Base-by-base conservation (phyloP, 2,888 invertebrate genomes). In the Sinopyrophorus schimmeli region DNA sequence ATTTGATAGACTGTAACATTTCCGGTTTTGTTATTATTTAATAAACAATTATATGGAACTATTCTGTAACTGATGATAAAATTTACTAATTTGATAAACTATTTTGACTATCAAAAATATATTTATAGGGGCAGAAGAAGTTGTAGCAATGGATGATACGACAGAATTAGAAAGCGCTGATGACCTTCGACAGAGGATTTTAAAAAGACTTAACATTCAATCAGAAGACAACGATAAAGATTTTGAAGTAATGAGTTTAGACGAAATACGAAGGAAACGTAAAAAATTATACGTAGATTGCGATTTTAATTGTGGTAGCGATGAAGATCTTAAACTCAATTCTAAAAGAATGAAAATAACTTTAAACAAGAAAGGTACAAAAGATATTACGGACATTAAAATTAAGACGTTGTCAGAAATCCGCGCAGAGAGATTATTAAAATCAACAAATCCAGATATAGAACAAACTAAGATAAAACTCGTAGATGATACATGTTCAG, bases 201-300 rank as follows among this genome's bases (percentile, higher is more conserved):
- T 68, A 27, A 58, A 63, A 14, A 60, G 68, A 47, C 53, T 69
- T 31, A 58, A 57, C 31, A 50, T 49, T 16, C 51, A 57, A 40
- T 24, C 47, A 15, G 50, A 53, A 4, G 51, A 58, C n/a, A 18
- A 35, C 27, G 26, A 39, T 16, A 54, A 74, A 12, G 76, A 78
- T 57, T 78, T 79, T 60, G 76, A 78, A 64, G 66, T 79, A 0
- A 59, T 79, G 7, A 76, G 78, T 0, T 65, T 79, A 3, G 77
- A 77, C n/a, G 79, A 80, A 61, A 79, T 79, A 5, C n/a, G n/a
- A n/a, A 41, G 60, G 24, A 53, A 48, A 28, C 50, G 57, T 11
- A 59, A 64, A 41, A 41, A 55, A 47, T 50, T 46, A 5, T 31
- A 48, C 41, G 15, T 31, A 12, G 48, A 34, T 12, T 30, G 39